These are phyloP conservation scores for Miltochrista miniata DNA, from an alignment of 2,888 invertebrate species.

Conservation along the genomic window DNA sequence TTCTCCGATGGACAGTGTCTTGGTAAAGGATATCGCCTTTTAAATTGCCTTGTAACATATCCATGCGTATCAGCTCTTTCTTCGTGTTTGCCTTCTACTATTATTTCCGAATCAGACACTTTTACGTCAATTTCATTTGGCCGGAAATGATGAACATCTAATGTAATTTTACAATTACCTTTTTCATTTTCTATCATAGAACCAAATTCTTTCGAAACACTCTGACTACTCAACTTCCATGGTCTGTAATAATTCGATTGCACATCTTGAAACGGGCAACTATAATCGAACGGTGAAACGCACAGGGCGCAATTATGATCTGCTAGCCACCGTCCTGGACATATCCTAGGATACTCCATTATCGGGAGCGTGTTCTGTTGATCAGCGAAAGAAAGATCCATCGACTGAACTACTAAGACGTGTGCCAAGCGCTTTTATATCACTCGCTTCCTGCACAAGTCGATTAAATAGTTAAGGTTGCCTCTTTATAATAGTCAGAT, in stretches of 20 bases:
- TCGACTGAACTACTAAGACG: slow-evolving; percentile 34
- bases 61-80: slow-evolving; percentile 76
- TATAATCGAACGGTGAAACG: slow-evolving; percentile 45
- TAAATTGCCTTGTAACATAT: slow-evolving; percentile 71
- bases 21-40: slow-evolving; percentile 71
- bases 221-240: slow-evolving; percentile 45
- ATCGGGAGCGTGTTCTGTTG: slow-evolving; percentile 1
- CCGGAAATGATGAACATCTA: slow-evolving; percentile 87
- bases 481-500: slow-evolving; percentile 9
- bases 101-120: slow-evolving; percentile 83
- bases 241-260: slow-evolving; percentile 47
- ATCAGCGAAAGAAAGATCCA: slow-evolving; percentile 13
- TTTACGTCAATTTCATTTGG: slow-evolving; percentile 88
- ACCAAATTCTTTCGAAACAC: slow-evolving; percentile 41
- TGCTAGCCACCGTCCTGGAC: slow-evolving; percentile 35
- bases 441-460: slow-evolving; percentile 33
- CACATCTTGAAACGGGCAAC: slow-evolving; percentile 41
- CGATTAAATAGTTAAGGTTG: slow-evolving; percentile 24
- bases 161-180: slow-evolving; percentile 79
- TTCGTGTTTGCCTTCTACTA: slow-evolving; percentile 83
- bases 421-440: slow-evolving; percentile 51
- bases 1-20: slow-evolving; percentile 44
- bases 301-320: slow-evolving; percentile 34
- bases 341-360: slow-evolving; percentile 43
- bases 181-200: slow-evolving; percentile 49